Percentiles rank a stretch among this genome's conserved stretches.
Evolutionary conservation across 2,113 vertebrate genomes (phyloP).

Genomic region (Phylloscopus trochilus): DNA sequence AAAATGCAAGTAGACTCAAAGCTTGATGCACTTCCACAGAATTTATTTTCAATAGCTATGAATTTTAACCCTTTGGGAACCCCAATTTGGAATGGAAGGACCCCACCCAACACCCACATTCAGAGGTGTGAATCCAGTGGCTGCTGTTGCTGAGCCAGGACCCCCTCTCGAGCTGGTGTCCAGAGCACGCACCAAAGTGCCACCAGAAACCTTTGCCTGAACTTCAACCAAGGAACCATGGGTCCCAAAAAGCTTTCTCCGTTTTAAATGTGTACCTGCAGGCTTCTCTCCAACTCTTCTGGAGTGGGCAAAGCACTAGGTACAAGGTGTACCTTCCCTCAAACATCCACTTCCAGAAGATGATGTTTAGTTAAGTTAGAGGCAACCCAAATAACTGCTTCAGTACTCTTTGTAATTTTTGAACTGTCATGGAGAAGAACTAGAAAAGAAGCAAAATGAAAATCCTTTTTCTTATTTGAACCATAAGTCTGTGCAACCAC

Average conservation of each 20-base stretch:
- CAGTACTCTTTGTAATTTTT: neutral
- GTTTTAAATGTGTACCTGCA: neutral
- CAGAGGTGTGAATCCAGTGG: neutral
- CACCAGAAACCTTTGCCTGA: neutral
- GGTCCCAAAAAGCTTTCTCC: neutral
- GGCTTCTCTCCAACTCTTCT: neutral
- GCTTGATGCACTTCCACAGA: neutral
- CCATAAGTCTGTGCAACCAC: rapidly evolving
- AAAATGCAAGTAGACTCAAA: neutral
- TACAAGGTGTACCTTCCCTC: neutral
- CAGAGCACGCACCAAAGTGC: neutral
- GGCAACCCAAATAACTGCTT: neutral
- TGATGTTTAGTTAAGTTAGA: neutral
- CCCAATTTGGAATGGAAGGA: neutral
- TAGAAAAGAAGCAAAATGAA: neutral
- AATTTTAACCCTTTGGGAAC: neutral
- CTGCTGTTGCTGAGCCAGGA: neutral
- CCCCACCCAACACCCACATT: neutral
- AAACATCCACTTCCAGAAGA: neutral
- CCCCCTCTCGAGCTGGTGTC: neutral
- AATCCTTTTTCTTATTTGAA: neutral
- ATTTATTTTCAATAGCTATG: neutral
- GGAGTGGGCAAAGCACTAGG: neutral
- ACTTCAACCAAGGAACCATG: neutral
- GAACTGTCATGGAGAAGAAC: neutral